Evolutionary conservation across 1,140 invertebrate genomes (phyloP), one percentile per base, ranked within the genome.

Genomic region (Diprion similis): DNA sequence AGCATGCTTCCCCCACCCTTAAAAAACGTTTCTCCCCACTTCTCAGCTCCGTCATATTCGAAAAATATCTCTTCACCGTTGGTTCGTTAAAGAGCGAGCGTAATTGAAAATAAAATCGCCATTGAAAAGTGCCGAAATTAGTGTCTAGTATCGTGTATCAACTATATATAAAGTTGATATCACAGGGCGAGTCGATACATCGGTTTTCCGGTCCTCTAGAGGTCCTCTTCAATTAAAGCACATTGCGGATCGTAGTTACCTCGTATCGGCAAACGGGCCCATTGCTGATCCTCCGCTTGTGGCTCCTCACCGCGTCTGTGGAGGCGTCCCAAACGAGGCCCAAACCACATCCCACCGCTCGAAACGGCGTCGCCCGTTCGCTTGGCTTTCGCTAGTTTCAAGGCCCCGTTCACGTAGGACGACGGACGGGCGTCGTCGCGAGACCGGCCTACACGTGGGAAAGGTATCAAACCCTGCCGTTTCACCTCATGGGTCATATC

Each of bases 291-390:
- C 68, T 66, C 59, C 59, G 69, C 66, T 69, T 75, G 69, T 69
- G 71, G 13, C 73, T 59, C 51, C 11, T 59, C 51, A 17, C 11
- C 51, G 9, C 51, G 51, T 59, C 51, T 59, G 51, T 59, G 51
- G 4, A 59, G 51, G 46, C 67, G 51, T 73, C 89, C 90, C 24
- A 91, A 80, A n/a, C 90, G 81, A 15, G 89, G 90, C 10, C 90
- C 91, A 73, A 91, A 91, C 91, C 90, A 91, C 83, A 91, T 86
- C 17, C 89, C 90, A 15, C 79, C 84, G 10, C 82, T 83, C 11
- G 51, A 82, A 79, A 69, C 78, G 81, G 8, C 82, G 80, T 65
- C 83, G 78, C 70, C 84, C 84, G 59, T 37, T 64, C n/a, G 37
- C 51, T 46, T 71, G 17, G 24, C 19, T 24, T 64, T 51, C 45